phyloP scores from a whole-genome alignment of 2,888 invertebrate species.

The Leptothorax acervorum region DNA sequence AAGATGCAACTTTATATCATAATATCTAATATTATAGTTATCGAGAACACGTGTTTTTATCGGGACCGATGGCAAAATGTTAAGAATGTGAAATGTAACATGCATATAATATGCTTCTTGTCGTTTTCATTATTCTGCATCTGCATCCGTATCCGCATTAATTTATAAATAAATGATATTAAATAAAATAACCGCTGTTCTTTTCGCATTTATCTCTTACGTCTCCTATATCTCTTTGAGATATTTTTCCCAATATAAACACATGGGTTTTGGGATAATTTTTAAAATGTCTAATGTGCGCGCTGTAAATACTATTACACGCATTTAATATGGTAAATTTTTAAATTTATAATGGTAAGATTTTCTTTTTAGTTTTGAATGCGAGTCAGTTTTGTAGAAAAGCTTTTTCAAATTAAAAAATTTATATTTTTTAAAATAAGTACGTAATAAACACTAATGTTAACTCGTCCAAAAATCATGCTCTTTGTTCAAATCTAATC shows the following conservation, averaged over 20 bases:
- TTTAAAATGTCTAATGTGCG: background rate
- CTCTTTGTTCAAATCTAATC: background rate
- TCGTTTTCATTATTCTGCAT: constrained; percentile 85
- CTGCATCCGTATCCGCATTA: constrained; percentile 85
- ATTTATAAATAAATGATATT: constrained; percentile 85
- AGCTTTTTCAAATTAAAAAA: background rate
- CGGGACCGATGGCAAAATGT: constrained; percentile 75
- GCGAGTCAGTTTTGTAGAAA: background rate
- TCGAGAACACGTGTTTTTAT: constrained; percentile 83
- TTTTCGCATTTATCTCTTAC: background rate
- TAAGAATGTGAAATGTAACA: constrained; percentile 84
- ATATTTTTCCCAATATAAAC: background rate
- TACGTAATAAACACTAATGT: background rate
- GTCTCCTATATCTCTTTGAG: background rate
- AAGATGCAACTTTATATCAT: constrained; percentile 82
- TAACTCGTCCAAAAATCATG: background rate
- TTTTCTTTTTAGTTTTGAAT: constrained; percentile 7
- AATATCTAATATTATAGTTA: constrained; percentile 79
- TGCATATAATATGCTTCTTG: constrained; percentile 84
- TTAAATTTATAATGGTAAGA: background rate
- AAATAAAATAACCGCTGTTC: constrained; percentile 66
- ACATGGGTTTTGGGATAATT: background rate
- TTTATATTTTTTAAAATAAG: background rate
- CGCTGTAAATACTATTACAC: background rate
- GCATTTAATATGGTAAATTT: background rate